phyloP scores from a whole-genome alignment of 64 coral and sea anemone species.

The Stichodactyla mertensii region DNA sequence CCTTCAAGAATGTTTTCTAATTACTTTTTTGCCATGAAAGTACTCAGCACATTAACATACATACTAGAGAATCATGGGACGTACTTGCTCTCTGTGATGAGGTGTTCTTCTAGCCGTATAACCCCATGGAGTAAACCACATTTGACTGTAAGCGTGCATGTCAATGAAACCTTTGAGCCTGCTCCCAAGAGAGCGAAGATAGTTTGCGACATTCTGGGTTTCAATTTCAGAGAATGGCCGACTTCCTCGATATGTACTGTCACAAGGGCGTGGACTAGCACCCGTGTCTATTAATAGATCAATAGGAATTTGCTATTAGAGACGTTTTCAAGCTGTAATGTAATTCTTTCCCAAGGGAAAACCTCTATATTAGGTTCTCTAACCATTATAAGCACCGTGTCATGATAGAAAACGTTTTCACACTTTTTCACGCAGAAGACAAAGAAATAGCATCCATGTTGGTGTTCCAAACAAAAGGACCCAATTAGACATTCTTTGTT shows the following conservation, averaged over 20 bases:
- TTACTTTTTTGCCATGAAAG: background rate
- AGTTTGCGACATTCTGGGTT: slow-evolving; percentile 49
- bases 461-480: too few species aligned
- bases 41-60: background rate
- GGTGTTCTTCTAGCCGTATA: slow-evolving; percentile 22
- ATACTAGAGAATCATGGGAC: background rate
- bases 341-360: too few species aligned
- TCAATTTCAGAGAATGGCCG: slow-evolving; percentile 64
- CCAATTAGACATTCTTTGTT: too few species aligned
- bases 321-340: too few species aligned
- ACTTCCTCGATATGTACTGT: slow-evolving; percentile 36
- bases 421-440: too few species aligned
- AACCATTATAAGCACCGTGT: too few species aligned
- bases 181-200: slow-evolving; percentile 17
- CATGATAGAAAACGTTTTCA: too few species aligned
- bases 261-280: slow-evolving; percentile 36
- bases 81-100: slow-evolving; percentile 48
- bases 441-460: too few species aligned
- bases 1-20: background rate
- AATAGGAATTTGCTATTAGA: background rate
- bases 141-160: slow-evolving; percentile 81
- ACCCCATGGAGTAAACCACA: slow-evolving; percentile 90
- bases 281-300: slow-evolving; percentile 15
- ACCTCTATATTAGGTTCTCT: too few species aligned
- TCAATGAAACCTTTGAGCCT: slow-evolving; percentile 81